These are phyloP conservation scores for Conomelus anceps DNA, from an alignment of 2,888 invertebrate genomes.

Conservation along the genomic window DNA sequence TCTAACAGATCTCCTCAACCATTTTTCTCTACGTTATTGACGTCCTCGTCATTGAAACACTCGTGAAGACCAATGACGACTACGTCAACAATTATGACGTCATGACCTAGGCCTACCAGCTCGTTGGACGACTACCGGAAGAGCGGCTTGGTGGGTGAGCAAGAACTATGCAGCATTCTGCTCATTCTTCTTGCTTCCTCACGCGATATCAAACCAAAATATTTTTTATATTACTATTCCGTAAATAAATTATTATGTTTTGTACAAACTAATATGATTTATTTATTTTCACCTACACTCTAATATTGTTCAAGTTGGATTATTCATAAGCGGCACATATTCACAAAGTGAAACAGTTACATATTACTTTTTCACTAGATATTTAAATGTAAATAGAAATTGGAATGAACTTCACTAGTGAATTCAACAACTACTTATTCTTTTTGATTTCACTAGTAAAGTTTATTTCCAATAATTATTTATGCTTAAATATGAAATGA, in stretches of 20 bases:
- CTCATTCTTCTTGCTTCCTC: background rate
- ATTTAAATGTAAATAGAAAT: too few species aligned
- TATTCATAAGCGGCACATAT: too few species aligned
- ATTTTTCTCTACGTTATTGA: constrained; percentile 16
- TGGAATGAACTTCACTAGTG: too few species aligned
- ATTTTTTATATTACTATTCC: background rate
- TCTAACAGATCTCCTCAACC: constrained; percentile 28
- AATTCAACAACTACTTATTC: too few species aligned
- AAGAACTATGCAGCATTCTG: background rate
- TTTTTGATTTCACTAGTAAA: too few species aligned
- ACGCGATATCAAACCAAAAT: background rate
- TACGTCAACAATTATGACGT: too few species aligned
- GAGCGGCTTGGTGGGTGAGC: background rate
- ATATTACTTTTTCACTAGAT: too few species aligned
- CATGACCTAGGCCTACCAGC: background rate
- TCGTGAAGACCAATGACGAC: constrained; percentile 5
- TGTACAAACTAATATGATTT: background rate
- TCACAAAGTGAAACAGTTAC: too few species aligned
- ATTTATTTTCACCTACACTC: background rate
- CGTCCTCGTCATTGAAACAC: constrained; percentile 1
- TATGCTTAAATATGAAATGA: too few species aligned
- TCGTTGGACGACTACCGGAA: background rate
- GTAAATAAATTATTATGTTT: background rate
- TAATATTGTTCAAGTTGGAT: background rate
- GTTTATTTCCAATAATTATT: too few species aligned